These are phyloP conservation scores for Eristalis tenax DNA, from an alignment of 2,888 invertebrate species.

Conservation along the genomic window DNA sequence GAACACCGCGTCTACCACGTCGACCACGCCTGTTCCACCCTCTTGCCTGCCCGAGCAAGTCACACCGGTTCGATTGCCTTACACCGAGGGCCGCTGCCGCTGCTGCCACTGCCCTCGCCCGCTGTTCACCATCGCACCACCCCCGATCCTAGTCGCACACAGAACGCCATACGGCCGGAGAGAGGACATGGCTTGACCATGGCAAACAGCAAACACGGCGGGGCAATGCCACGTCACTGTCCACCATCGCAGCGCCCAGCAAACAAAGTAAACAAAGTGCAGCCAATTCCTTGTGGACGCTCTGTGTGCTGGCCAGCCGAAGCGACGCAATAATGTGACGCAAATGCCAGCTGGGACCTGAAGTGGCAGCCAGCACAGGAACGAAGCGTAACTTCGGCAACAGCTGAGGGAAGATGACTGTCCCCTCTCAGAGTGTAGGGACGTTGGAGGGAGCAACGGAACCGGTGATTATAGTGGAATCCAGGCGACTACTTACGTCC, in stretches of 20 bases:
- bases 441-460: background rate
- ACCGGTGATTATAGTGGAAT: background rate
- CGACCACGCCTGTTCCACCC: slow-evolving; percentile 16
- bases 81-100: slow-evolving; percentile 47
- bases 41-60: slow-evolving; percentile 50
- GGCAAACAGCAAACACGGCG: slow-evolving; percentile 44
- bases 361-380: slow-evolving; percentile 30
- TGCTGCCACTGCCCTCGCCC: no score
- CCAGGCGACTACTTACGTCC: background rate
- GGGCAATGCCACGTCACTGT: background rate
- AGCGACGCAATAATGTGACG: slow-evolving; percentile 38
- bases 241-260: background rate
- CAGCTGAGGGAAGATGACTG: background rate
- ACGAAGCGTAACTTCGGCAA: slow-evolving; percentile 4
- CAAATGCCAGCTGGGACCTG: slow-evolving; percentile 62
- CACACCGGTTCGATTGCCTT: slow-evolving; percentile 68
- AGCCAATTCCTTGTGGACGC: slow-evolving; percentile 26
- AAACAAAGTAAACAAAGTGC: slow-evolving; percentile 39
- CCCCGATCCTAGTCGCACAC: slow-evolving; percentile 16
- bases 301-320: slow-evolving; percentile 4
- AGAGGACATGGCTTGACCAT: slow-evolving; percentile 33
- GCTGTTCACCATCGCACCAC: slow-evolving; percentile 19
- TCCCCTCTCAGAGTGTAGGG: background rate
- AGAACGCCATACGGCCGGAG: slow-evolving; percentile 35
- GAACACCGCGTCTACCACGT: slow-evolving; percentile 4